A percentile compares a stretch with the other conserved stretches of the same genome.
phyloP scores from a whole-genome alignment of 2,888 invertebrate genomes.

The Agrotis ipsilon region DNA sequence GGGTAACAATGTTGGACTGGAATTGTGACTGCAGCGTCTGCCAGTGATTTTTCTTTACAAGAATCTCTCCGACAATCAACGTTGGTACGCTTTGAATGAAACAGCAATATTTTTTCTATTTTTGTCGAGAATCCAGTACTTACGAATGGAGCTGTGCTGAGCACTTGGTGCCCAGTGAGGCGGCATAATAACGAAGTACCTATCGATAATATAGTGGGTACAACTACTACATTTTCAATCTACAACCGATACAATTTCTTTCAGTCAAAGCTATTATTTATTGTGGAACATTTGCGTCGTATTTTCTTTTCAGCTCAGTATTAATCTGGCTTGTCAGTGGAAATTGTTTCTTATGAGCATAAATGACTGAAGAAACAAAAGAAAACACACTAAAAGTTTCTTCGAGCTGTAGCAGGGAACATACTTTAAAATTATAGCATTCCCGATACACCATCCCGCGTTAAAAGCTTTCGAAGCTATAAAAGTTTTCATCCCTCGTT shows the following conservation, averaged over 20 bases:
- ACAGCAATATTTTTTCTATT: conserved; percentile 66
- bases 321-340: conserved; percentile 25
- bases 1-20: conserved; percentile 33
- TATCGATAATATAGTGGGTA: conserved; percentile 61
- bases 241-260: conserved; percentile 56
- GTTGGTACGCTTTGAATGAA: conserved; percentile 68
- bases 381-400: conserved; percentile 51
- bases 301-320: conserved; percentile 35
- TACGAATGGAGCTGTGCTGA: conserved; percentile 62
- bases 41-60: conserved; percentile 65
- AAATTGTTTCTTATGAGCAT: conserved; percentile 40
- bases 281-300: conserved; percentile 21
- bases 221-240: conserved; percentile 53
- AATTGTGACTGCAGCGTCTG: conserved; percentile 50
- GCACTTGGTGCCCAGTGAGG: conserved; percentile 70
- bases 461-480: conserved; percentile 66
- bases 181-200: conserved; percentile 71
- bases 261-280: conserved; percentile 46
- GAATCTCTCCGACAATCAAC: conserved; percentile 67
- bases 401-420: conserved; percentile 44
- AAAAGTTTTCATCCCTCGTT: conserved; percentile 64
- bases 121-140: conserved; percentile 69
- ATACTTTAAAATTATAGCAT: conserved; percentile 63
- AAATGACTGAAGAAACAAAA: conserved; percentile 41
- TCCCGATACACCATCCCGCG: conserved; percentile 61